These are phyloP conservation scores for Allolobophora icterica DNA, from an alignment of 2,888 invertebrate species.

Conservation along the genomic window DNA sequence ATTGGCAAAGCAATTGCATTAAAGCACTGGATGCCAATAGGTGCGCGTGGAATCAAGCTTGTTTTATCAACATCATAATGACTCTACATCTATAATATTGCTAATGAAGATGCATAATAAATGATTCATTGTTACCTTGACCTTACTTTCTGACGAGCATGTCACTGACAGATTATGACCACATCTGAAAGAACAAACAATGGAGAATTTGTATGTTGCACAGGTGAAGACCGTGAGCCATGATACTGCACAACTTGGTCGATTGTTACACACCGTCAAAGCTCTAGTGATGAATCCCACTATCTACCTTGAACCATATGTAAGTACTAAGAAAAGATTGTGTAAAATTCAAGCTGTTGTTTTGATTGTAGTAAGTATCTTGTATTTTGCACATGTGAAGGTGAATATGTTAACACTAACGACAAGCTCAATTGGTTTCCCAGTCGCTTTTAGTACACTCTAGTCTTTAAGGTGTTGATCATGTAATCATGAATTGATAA, in stretches of 20 bases:
- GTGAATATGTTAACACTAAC: no score
- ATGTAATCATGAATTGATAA: no score
- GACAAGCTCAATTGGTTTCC: no score
- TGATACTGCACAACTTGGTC: slow-evolving; percentile 62
- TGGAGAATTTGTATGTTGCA: background rate
- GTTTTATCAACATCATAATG: no score
- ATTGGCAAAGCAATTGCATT: background rate
- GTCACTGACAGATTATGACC: background rate
- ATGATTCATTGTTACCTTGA: background rate
- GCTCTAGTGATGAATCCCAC: slow-evolving; percentile 58
- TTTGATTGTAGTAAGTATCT: no score
- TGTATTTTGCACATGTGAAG: no score
- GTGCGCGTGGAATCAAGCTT: no score
- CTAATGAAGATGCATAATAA: background rate
- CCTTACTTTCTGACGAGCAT: background rate
- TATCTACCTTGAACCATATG: slow-evolving; percentile 62
- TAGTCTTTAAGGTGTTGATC: no score
- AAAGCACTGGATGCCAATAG: background rate
- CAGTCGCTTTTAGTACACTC: no score
- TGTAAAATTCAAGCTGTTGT: background rate
- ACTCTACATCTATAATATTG: background rate
- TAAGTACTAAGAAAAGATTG: slow-evolving; percentile 50
- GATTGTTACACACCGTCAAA: slow-evolving; percentile 60
- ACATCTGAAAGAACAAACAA: background rate
- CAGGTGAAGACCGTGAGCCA: slow-evolving; percentile 50